phyloP scores from a whole-genome alignment of 2,888 invertebrate genomes.

The Sesia apiformis region DNA sequence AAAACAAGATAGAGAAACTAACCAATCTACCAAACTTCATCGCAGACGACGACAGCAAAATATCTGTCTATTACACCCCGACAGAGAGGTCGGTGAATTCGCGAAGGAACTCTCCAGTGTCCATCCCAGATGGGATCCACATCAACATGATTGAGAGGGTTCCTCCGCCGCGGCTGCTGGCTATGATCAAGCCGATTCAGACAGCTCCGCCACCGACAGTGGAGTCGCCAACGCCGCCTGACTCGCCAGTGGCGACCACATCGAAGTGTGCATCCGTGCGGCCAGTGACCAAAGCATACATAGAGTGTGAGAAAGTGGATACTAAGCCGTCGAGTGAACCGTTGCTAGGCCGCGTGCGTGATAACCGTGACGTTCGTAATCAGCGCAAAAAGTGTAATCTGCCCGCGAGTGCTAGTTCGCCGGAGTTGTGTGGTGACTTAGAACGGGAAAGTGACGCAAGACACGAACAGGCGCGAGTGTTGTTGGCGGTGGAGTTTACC shows the following conservation, averaged over 20 bases:
- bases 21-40: slow-evolving; percentile 64
- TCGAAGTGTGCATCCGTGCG: slow-evolving; percentile 18
- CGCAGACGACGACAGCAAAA: slow-evolving; percentile 79
- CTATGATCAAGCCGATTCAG: slow-evolving; percentile 47
- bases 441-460: slow-evolving; percentile 10
- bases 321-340: slow-evolving; percentile 59
- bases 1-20: slow-evolving; percentile 77
- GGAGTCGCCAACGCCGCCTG: slow-evolving; percentile 20
- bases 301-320: slow-evolving; percentile 13
- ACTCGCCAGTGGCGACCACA: slow-evolving; percentile 26
- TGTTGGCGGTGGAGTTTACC: slow-evolving; percentile 56
- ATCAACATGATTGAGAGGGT: slow-evolving; percentile 78
- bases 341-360: slow-evolving; percentile 41
- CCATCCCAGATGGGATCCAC: slow-evolving; percentile 75
- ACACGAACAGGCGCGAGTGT: slow-evolving; percentile 40
- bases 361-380: slow-evolving; percentile 17
- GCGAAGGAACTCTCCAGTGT: slow-evolving; percentile 53
- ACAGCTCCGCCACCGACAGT: slow-evolving; percentile 26
- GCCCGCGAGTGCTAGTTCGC: slow-evolving; percentile 57
- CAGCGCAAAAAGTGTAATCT: slow-evolving; percentile 23
- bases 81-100: slow-evolving; percentile 78
- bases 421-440: slow-evolving; percentile 35
- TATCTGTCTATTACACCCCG: slow-evolving; percentile 88
- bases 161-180: slow-evolving; percentile 35
- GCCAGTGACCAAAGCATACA: slow-evolving; percentile 8